Percentiles rank a stretch among this genome's conserved stretches.
Conservation (phyloP, 2,888 invertebrate genomes). For the Chrysotoxum bicinctum region DNA sequence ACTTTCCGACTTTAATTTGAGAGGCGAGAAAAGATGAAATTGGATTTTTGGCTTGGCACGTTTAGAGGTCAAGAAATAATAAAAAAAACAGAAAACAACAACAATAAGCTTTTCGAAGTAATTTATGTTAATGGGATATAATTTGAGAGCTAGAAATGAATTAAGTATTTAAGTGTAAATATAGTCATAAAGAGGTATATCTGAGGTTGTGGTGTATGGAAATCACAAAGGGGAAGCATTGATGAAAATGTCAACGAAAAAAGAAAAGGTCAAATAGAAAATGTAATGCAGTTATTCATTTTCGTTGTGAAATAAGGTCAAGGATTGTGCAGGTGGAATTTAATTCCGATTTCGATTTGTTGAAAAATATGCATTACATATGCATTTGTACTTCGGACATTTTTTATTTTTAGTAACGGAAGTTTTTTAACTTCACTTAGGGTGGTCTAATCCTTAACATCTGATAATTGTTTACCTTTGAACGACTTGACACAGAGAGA, state of each 20-base stretch:
- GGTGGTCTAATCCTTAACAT: too few species aligned
- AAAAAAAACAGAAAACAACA: constrained; percentile 4
- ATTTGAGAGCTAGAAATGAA: constrained; percentile 21
- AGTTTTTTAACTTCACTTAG: too few species aligned
- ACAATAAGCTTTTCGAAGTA: constrained; percentile 20
- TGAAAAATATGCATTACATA: background rate
- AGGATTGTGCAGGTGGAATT: background rate
- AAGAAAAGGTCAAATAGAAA: constrained; percentile 7
- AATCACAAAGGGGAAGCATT: constrained; percentile 1
- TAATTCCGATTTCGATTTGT: background rate
- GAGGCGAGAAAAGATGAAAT: constrained; percentile 38
- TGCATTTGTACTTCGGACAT: too few species aligned
- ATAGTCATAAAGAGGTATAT: background rate
- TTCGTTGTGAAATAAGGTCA: background rate
- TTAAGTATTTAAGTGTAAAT: background rate
- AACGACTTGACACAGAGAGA: too few species aligned
- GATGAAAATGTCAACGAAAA: constrained; percentile 9
- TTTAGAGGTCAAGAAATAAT: constrained; percentile 49
- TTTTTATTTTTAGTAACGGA: too few species aligned
- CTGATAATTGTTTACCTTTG: too few species aligned
- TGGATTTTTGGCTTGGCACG: constrained; percentile 58
- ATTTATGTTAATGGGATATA: constrained; percentile 21
- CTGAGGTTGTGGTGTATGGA: background rate
- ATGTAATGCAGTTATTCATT: background rate
- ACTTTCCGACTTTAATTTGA: constrained; percentile 15